Evolutionary conservation across 2,113 vertebrate species (phyloP), one percentile per base, ranked within the genome.

Genomic region (Cololabis saira): DNA sequence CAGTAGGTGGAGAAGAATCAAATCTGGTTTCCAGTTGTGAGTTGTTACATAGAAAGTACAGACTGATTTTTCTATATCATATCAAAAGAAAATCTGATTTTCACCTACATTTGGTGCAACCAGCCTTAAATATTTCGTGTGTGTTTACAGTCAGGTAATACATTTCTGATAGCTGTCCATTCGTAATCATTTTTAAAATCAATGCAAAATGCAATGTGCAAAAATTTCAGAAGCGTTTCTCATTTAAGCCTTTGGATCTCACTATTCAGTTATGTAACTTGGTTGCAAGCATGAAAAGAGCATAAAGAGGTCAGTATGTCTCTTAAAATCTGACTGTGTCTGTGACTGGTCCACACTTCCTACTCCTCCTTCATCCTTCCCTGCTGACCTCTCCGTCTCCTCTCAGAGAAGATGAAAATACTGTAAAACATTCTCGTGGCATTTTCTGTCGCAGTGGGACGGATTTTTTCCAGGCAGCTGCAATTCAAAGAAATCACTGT

Each of bases 351-450:
- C 74, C 71, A 71, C 80, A 77, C 82, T 74, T 88, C 74, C 74
- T 74, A 61, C 83, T 84, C 72, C 60, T 77, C 50, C 65, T 71
- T 67, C 68, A 73, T 78, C 47, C 61, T 78, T 78, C 66, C 63
- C 55, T 50, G 10, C 45, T 42, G 69, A 76, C 72, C 61, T 68
- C 61, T 59, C 44, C 27, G 57, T 59, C 48, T 53, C 14, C 21
- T 18, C 11, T 49, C 1, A 5, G n/a, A 54, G 21, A 15, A 15
- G 4, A 16, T 17, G 3, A 42, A 7, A 21, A 16, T 9, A 37
- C 41, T 44, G 11, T 37, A 13, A 67, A 65, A 47, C 48, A 15
- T 40, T 67, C 17, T 42, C 22, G 14, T 61, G 21, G 42, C 21
- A 64, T 2, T 22, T 69, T 55, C 9, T 2, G 19, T 16, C 33